Base-by-base conservation (phyloP, 2,113 vertebrate genomes). In the Scalopus aquaticus region DNA sequence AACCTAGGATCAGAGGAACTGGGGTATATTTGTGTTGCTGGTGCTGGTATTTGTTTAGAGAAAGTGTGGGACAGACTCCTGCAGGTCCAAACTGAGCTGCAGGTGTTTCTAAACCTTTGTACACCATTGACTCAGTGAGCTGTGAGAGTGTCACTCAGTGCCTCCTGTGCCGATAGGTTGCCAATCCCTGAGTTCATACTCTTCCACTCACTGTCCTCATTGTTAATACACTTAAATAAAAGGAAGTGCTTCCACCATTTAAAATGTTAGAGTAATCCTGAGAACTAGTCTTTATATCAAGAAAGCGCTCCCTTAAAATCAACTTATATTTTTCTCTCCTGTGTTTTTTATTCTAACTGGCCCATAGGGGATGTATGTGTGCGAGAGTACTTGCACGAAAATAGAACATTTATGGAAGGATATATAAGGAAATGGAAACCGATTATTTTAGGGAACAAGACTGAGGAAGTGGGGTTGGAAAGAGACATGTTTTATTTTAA, bases 401-500 rank as follows among this genome's bases (percentile, higher is more conserved):
- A 69, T 6, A 83, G 37, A 70, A 51, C 44, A 46, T 76, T 91
- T 73, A 49, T 67, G 22, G 65, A 67, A 80, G 20, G 24, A 30
- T 8, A 35, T 32, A 67, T 10, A 49, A 78, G 15, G 74, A 82
- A 60, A 49, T 65, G 19, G 30, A 44, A 58, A n/a, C 17, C 49
- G 9, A 9, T 72, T 80, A 42, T 28, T 65, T 67, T 15, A 69
- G 42, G 10, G 28, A 77, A n/a, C 1, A 30, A 19, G 4, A 19
- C 15, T n/a, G 49, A 73, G 82, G 30, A 95, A 24, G 39, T 49
- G 32, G 37, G 10, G 8, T 78, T 32, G 8, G n/a, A 30, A 72
- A 7, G 54, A 49, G 15, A 58, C 5, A 22, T 37, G 56, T 88
- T 94, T 82, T 39, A 86, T 58, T 92, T 95, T n/a, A 39, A 51